Conservation (phyloP, 1,140 invertebrate genomes). For the Penaeus chinensis region DNA sequence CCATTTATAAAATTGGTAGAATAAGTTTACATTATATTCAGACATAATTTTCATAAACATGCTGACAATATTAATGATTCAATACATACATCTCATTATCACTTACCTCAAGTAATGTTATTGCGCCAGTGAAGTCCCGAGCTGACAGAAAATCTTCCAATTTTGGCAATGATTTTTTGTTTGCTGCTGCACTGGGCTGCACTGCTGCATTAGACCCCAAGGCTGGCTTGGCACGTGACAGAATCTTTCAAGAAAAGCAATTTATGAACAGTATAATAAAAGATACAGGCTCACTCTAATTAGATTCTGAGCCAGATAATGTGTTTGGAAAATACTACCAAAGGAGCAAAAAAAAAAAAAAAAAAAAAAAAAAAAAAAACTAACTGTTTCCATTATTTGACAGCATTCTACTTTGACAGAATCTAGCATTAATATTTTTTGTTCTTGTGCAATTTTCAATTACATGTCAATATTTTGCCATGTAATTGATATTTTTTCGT, state of each 20-base stretch:
- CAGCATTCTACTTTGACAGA: too few relatives aligned
- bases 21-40: neutral
- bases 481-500: too few relatives aligned
- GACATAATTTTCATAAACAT: too few relatives aligned
- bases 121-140: constrained; percentile 92
- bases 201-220: constrained; percentile 47
- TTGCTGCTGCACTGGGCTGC: constrained; percentile 24
- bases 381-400: too few relatives aligned
- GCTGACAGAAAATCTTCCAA: constrained; percentile 91
- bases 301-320: neutral
- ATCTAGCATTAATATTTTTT: too few relatives aligned
- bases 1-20: constrained; percentile 3
- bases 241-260: constrained; percentile 53
- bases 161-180: constrained; percentile 74
- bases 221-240: constrained; percentile 65
- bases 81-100: neutral
- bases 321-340: too few relatives aligned
- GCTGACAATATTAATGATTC: neutral
- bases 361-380: too few relatives aligned
- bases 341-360: too few relatives aligned
- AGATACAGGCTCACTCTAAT: neutral
- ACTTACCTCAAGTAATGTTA: constrained; percentile 88
- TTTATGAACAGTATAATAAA: neutral
- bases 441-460: too few relatives aligned
- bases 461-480: too few relatives aligned